A percentile compares a stretch with the other conserved stretches of the same genome.
phyloP scores from a whole-genome alignment of 37 sponge, comb jelly and placozoan genomes.

The Amphimedon queenslandica region DNA sequence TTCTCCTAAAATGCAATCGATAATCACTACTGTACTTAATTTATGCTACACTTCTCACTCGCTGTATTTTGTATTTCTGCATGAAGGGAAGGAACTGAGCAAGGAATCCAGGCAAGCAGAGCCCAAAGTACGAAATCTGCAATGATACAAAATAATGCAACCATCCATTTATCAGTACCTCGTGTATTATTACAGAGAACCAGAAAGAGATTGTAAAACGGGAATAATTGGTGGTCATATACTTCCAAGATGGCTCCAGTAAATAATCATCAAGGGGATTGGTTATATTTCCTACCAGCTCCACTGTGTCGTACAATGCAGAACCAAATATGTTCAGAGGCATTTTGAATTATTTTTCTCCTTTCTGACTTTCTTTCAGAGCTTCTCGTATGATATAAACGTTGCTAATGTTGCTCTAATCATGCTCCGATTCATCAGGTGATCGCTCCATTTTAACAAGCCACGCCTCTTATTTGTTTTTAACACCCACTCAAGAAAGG shows the following conservation, averaged over 20 bases:
- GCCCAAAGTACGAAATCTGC: slow-evolving; percentile 80
- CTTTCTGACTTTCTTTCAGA: too few species aligned
- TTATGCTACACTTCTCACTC: slow-evolving; percentile 27
- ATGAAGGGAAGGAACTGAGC: slow-evolving; percentile 81
- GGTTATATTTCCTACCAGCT: slow-evolving; percentile 22
- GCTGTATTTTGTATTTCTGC: slow-evolving; percentile 75
- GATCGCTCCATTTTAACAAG: too few species aligned
- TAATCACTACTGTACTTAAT: background rate
- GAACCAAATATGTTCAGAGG: too few species aligned
- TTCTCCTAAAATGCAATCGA: slow-evolving; percentile 46
- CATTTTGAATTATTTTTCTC: too few species aligned
- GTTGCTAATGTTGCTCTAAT: too few species aligned
- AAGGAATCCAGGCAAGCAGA: slow-evolving; percentile 78
- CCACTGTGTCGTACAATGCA: slow-evolving; percentile 13
- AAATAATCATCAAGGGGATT: slow-evolving; percentile 39
- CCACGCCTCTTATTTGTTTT: too few species aligned
- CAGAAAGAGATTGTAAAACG: slow-evolving; percentile 59
- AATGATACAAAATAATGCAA: background rate
- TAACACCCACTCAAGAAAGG: too few species aligned
- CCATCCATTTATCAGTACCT: slow-evolving; percentile 32
- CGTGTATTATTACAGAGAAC: slow-evolving; percentile 70
- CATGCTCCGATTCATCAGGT: too few species aligned
- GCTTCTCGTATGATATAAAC: too few species aligned
- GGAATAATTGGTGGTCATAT: slow-evolving; percentile 72
- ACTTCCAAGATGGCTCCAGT: slow-evolving; percentile 51